phyloP scores from a whole-genome alignment of 2,113 vertebrate genomes.

The Cyprinus carpio region DNA sequence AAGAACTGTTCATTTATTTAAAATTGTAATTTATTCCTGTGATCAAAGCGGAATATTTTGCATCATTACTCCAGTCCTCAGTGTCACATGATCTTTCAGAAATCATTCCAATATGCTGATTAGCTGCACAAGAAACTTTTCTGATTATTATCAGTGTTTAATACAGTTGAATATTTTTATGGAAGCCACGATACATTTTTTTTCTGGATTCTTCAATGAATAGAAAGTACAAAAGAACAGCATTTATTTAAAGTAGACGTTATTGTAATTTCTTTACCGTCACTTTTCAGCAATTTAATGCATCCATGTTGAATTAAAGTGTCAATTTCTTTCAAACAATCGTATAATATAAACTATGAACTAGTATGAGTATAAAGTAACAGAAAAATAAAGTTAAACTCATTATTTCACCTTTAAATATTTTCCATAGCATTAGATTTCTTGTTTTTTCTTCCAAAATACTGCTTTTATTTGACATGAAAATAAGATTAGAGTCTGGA shows the following conservation, averaged over 20 bases:
- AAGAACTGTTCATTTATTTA: too few relatives aligned
- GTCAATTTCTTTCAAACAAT: not conserved
- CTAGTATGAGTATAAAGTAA: too few relatives aligned
- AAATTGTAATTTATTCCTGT: too few relatives aligned
- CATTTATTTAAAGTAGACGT: not conserved
- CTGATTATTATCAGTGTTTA: too few relatives aligned
- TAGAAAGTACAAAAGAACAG: not conserved
- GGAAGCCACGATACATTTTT: not conserved
- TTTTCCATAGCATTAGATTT: not conserved
- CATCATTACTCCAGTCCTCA: too few relatives aligned
- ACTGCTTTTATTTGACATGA: not conserved
- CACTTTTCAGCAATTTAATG: not conserved
- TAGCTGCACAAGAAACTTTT: too few relatives aligned
- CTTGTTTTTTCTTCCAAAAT: not conserved
- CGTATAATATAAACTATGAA: too few relatives aligned
- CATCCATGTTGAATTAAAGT: not conserved
- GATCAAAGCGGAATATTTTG: too few relatives aligned
- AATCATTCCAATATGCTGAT: too few relatives aligned
- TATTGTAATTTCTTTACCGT: not conserved
- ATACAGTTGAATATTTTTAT: not conserved
- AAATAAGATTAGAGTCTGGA: not conserved
- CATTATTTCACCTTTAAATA: not conserved
- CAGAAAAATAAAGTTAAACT: not conserved
- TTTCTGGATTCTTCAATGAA: not conserved
- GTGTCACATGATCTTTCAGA: too few relatives aligned